Base-by-base conservation (phyloP, 2,113 vertebrate genomes). In the Athene cunicularia region DNA sequence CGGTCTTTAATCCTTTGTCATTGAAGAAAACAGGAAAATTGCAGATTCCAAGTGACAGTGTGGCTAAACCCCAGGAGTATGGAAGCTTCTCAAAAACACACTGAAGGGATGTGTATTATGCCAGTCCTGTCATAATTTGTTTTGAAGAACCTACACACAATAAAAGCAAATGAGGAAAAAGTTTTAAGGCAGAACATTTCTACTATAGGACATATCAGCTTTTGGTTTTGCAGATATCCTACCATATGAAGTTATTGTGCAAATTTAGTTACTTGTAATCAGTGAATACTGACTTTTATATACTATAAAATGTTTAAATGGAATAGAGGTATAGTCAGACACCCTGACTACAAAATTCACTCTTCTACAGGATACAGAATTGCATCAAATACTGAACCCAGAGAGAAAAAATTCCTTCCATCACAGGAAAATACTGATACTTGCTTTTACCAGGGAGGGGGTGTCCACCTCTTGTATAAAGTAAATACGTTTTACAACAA, bases 161-260 rank as follows among this genome's bases (percentile, higher is more conserved):
- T 2, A 83, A 71, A 86, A 77, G 4, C 43, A 74, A 91, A 50
- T 0, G 0, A 66, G 20, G 12, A 3, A 53, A 47, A 74, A 8
- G 1, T 12, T 49, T 79, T 35, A 82, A 47, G 17, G 66, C 18
- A 79, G 73, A 74, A 56, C 5, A 16, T 70, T 72, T 58, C 41
- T 74, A 14, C 24, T 32, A 8, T 1, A 67, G 37, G 41, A 70
- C 6, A 39, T 7, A 47, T 1, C 41, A 95, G 15, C 32, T 30
- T 39, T 37, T 30, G 28, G 24, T 7, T 77, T 56, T 86, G n/a
- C 47, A 68, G 16, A 3, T 30, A 24, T 45, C 49, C n/a, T 20
- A 9, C 6, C 8, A 11, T 5, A 37, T 3, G 24, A 8, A 53
- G 11, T 4, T 43, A 41, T 43, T 1, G 8, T 20, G 17, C 4